These are phyloP conservation scores for Thymelicus sylvestris DNA, from an alignment of 2,888 invertebrate species.

Conservation along the genomic window DNA sequence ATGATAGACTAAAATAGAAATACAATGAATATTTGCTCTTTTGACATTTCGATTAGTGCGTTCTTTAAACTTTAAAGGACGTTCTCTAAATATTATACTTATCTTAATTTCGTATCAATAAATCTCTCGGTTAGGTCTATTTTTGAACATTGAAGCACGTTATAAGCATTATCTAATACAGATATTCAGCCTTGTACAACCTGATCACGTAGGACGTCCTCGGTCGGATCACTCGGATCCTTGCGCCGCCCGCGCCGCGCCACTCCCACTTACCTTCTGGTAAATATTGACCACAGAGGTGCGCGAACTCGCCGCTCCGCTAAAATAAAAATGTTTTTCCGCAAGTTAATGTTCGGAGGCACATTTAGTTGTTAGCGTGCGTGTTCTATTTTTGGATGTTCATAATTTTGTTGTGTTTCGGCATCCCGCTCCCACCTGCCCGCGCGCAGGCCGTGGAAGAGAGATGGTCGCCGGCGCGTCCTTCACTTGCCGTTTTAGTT, in stretches of 20 bases:
- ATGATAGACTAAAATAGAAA: no score
- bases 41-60: neutral
- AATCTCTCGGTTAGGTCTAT: neutral
- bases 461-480: conserved; percentile 61
- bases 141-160: neutral
- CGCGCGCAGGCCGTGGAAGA: conserved; percentile 43
- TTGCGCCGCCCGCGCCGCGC: neutral
- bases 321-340: conserved; percentile 46
- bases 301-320: conserved; percentile 12
- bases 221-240: neutral
- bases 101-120: neutral
- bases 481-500: conserved; percentile 70
- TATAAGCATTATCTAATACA: no score
- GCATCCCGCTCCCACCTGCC: conserved; percentile 50
- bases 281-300: conserved; percentile 20
- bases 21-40: no score
- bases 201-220: neutral
- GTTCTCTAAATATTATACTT: conserved; percentile 2
- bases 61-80: neutral
- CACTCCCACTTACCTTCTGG: neutral
- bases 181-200: conserved; percentile 5
- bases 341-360: conserved; percentile 54
- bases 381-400: conserved; percentile 70
- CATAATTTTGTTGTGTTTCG: conserved; percentile 61
- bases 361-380: conserved; percentile 70